Evolutionary conservation across 1,140 invertebrate genomes (phyloP), one percentile per base, ranked within the genome.

Genomic region (Orius insidiosus): DNA sequence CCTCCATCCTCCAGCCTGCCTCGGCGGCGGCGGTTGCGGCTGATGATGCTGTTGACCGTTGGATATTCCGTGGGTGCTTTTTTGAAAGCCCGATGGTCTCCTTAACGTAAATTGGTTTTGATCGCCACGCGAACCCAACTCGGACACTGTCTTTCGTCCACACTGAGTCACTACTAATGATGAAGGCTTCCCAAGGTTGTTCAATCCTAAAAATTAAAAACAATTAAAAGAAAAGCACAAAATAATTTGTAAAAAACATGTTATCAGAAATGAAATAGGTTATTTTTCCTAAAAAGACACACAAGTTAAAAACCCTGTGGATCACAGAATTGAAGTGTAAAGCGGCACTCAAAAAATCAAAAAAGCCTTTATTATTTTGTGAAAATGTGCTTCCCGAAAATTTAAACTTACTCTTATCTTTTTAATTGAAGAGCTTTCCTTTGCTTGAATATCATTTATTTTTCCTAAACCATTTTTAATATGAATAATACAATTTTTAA

Each of bases 91-190:
- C 37, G 14, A 32, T 4, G 4, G 30, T 31, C n/a, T 19, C 10
- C 15, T 35, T 43, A 15, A 39, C n/a, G 16, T 46, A 24, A 46
- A 37, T 14, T 50, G 44, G 24, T 45, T 37, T 18, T 35, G 35
- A 16, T 54, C 53, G 18, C 36, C 33, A 14, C 47, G 39, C 10
- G 41, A 43, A 6, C 53, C 52, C 13, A 56, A 35, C 39, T 58
- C 55, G 5, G 50, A 55, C 35, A 58, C 42, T 3, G 56, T 53
- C 38, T 53, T 56, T 10, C 56, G 50, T 2, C 56, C 55, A 35
- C 50, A 52, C 10, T 48, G 47, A 2, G 51, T 52, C 7, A 53
- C 41, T 5, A 58, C 47, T 14, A 56, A 40, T 5, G 55, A 54
- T 0, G 54, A 54, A 3, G 53, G 54, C 15, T 53, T 51, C 7